Conservation (phyloP, 1,140 invertebrate species). For the Glossosoma conforme region DNA sequence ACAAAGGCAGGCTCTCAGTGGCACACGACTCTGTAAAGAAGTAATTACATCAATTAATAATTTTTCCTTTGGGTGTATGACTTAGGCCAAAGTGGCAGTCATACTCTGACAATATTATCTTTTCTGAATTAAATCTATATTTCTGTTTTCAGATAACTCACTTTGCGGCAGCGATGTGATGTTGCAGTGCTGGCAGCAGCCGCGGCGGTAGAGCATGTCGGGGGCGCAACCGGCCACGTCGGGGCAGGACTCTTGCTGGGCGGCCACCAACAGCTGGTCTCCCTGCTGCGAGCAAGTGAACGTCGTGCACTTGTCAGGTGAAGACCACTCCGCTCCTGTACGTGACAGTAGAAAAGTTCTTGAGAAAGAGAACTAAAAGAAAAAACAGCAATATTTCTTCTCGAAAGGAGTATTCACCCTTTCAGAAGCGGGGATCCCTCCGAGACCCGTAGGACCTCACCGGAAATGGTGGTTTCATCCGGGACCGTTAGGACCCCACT, state of each 20-base stretch:
- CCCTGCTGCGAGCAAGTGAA: conserved; percentile 50
- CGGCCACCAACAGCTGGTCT: conserved; percentile 52
- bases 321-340: conserved; percentile 54
- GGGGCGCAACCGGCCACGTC: conserved; percentile 55
- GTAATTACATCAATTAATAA: too few relatives aligned
- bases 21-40: conserved; percentile 55
- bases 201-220: conserved; percentile 52
- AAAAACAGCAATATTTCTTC: not conserved
- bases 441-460: too few relatives aligned
- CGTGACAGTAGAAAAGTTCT: too few relatives aligned
- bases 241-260: conserved; percentile 54
- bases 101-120: too few relatives aligned
- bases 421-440: too few relatives aligned
- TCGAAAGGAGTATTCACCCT: too few relatives aligned
- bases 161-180: conserved; percentile 43
- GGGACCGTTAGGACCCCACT: too few relatives aligned
- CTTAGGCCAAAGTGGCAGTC: too few relatives aligned
- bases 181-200: conserved; percentile 65
- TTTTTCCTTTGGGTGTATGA: too few relatives aligned
- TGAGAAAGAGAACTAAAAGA: not conserved
- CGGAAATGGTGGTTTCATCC: too few relatives aligned
- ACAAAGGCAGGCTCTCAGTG: conserved; percentile 46
- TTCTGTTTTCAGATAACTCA: too few relatives aligned
- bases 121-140: too few relatives aligned
- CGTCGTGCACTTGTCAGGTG: conserved; percentile 62